A percentile compares a stretch with the other conserved stretches of the same genome.
These are phyloP conservation scores for Cerastoderma edule DNA, from an alignment of 2,888 invertebrate species.

Conservation along the genomic window DNA sequence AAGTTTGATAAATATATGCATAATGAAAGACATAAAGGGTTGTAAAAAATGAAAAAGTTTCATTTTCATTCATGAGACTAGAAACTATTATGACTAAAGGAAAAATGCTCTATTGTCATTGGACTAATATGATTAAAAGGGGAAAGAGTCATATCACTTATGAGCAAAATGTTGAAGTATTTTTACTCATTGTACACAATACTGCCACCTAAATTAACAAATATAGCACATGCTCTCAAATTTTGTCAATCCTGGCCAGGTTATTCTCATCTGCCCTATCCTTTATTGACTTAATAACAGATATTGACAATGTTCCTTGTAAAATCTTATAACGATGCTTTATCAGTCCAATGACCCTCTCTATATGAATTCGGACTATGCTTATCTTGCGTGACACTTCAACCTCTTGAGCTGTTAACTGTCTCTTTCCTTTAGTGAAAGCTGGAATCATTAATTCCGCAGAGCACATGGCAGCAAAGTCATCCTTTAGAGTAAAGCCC, in stretches of 20 bases:
- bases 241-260: slow-evolving; percentile 6
- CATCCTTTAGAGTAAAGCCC: not conserved
- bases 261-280: not conserved
- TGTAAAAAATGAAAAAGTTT: not conserved
- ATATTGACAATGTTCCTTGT: slow-evolving; percentile 5
- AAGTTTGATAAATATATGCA: no score
- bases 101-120: not conserved
- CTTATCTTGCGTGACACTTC: no score
- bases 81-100: not conserved
- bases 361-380: no score
- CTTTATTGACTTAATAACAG: not conserved
- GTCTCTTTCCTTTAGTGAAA: not conserved
- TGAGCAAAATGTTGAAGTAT: not conserved
- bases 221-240: slow-evolving; percentile 1
- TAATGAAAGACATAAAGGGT: no score
- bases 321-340: slow-evolving; percentile 2
- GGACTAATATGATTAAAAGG: no score
- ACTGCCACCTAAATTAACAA: not conserved
- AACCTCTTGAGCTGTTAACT: no score
- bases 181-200: slow-evolving; percentile 3
- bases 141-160: not conserved
- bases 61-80: not conserved
- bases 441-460: not conserved
- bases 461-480: not conserved
- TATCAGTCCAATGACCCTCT: slow-evolving; percentile 12